Evolutionary conservation across 2,888 invertebrate genomes (phyloP).

Genomic region (Nezara viridula): DNA sequence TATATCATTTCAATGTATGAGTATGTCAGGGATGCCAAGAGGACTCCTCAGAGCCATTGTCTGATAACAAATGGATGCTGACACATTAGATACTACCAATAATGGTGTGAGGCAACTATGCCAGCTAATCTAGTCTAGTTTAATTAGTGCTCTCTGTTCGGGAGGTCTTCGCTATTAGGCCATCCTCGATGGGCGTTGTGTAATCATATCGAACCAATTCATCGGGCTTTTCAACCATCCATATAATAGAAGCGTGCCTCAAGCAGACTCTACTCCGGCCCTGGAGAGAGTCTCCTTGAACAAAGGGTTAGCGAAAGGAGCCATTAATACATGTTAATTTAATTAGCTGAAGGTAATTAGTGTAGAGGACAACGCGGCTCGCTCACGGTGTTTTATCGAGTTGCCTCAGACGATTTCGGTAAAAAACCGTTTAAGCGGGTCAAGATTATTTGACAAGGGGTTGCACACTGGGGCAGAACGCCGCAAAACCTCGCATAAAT

Average conservation of each 20-base stretch:
- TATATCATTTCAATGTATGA: constrained; percentile 1
- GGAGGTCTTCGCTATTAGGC: constrained; percentile 32
- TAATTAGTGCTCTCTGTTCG: constrained; percentile 43
- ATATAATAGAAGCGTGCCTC: constrained; percentile 5
- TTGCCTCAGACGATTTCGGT: background rate
- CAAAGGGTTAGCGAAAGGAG: constrained; percentile 1
- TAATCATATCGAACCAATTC: constrained; percentile 22
- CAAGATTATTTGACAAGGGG: background rate
- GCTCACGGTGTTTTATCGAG: background rate
- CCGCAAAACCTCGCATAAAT: no score
- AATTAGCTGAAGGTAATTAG: constrained; percentile 2
- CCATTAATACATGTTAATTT: constrained; percentile 20
- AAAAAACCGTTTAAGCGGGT: constrained; percentile 1
- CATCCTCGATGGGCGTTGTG: background rate
- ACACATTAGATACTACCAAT: constrained; percentile 8
- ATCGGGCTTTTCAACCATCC: constrained; percentile 3
- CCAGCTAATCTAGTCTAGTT: constrained; percentile 14
- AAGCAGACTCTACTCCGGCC: background rate
- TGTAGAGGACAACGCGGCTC: background rate
- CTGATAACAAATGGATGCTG: constrained; percentile 8
- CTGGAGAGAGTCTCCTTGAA: background rate
- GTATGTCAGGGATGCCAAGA: constrained; percentile 6
- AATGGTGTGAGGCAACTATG: constrained; percentile 23
- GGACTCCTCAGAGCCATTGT: background rate
- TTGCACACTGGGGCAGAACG: background rate